phyloP scores from a whole-genome alignment of 2,888 invertebrate genomes.

The Galerucella nymphaeae region DNA sequence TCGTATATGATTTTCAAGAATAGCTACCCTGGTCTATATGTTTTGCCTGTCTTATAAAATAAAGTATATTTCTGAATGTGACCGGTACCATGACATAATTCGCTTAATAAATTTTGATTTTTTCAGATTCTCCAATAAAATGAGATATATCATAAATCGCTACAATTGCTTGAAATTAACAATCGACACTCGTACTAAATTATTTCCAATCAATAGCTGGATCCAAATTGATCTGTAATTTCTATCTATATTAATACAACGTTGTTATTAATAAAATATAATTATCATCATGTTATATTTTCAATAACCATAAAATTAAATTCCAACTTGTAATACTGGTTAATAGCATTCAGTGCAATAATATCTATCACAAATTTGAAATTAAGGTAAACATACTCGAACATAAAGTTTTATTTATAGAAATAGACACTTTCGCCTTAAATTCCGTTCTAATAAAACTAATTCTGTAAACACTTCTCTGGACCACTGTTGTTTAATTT shows the following conservation, averaged over 20 bases:
- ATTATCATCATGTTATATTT: constrained; percentile 8
- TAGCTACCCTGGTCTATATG: too few relatives aligned
- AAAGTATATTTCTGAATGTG: too few relatives aligned
- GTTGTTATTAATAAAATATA: constrained; percentile 10
- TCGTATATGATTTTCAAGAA: too few relatives aligned
- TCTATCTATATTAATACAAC: not conserved
- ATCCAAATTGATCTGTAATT: not conserved
- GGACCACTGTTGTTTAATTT: constrained; percentile 42
- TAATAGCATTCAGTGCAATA: not conserved
- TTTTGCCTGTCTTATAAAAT: too few relatives aligned
- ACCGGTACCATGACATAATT: too few relatives aligned
- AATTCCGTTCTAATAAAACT: constrained; percentile 24
- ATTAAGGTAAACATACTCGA: not conserved
- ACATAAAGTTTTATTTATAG: constrained; percentile 21
- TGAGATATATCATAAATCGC: too few relatives aligned
- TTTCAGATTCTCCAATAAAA: too few relatives aligned
- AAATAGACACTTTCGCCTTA: constrained; percentile 26
- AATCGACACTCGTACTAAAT: too few relatives aligned
- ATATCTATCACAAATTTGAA: constrained; percentile 12
- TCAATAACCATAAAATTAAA: constrained; percentile 15
- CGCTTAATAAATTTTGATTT: too few relatives aligned
- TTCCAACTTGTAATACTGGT: constrained; percentile 1
- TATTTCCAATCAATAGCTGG: not conserved
- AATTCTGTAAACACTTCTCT: constrained; percentile 9
- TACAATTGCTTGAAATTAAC: too few relatives aligned